A percentile compares a stretch with the other conserved stretches of the same genome.
Conservation (phyloP, 2,888 invertebrate genomes). For the Lypha dubia region DNA sequence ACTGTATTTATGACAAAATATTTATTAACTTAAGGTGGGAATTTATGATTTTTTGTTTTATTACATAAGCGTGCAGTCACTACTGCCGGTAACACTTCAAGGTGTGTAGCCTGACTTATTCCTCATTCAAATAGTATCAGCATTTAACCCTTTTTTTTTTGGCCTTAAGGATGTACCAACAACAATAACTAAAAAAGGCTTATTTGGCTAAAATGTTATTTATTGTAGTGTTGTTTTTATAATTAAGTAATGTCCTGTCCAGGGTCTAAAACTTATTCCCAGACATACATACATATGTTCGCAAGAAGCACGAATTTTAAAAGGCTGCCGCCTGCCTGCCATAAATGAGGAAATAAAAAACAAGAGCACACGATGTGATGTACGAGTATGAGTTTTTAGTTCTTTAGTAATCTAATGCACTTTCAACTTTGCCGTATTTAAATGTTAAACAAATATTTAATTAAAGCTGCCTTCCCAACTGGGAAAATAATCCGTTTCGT, state of each 20-base stretch:
- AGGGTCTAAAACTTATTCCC: conserved; percentile 56
- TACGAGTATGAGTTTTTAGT: conserved; percentile 19
- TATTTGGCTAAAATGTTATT: conserved; percentile 57
- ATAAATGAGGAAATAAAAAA: not conserved
- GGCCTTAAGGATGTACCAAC: conserved; percentile 18
- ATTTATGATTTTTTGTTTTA: conserved; percentile 64
- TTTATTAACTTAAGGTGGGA: conserved; percentile 29
- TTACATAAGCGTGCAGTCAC: conserved; percentile 56
- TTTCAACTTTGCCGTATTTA: conserved; percentile 35
- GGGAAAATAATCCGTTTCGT: conserved; percentile 18
- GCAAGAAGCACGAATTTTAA: conserved; percentile 26
- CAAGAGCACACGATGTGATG: not conserved
- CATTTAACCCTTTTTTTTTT: conserved; percentile 55
- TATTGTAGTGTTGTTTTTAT: conserved; percentile 45
- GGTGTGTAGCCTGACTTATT: conserved; percentile 49
- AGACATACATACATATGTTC: conserved; percentile 46
- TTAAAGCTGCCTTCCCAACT: conserved; percentile 21
- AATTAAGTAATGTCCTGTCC: conserved; percentile 66
- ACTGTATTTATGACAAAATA: conserved; percentile 10
- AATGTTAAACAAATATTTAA: conserved; percentile 46
- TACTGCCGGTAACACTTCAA: conserved; percentile 40
- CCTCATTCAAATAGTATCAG: conserved; percentile 2
- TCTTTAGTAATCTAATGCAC: conserved; percentile 31
- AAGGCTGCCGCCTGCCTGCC: conserved; percentile 18
- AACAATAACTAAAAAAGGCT: conserved; percentile 49